phyloP scores from a whole-genome alignment of 2,888 invertebrate species.

The Quadroppia sp. region DNA sequence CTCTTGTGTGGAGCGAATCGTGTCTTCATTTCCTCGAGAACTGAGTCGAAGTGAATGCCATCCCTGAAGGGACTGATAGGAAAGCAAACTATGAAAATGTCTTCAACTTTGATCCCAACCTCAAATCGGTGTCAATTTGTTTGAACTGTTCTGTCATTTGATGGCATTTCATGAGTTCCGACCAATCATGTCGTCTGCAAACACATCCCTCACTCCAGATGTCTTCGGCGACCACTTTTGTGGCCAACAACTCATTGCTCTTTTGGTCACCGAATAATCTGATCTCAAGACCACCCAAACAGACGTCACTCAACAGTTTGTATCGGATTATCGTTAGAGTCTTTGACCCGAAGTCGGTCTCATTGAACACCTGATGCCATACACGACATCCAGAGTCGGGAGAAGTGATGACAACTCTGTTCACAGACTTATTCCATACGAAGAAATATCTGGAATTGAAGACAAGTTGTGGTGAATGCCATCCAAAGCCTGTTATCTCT shows the following conservation, averaged over 20 bases:
- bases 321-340: constrained; percentile 33
- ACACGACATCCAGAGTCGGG: constrained; percentile 20
- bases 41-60: constrained; percentile 34
- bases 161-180: constrained; percentile 11
- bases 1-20: constrained; percentile 60
- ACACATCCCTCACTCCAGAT: constrained; percentile 30
- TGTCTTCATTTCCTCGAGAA: constrained; percentile 23
- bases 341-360: constrained; percentile 35
- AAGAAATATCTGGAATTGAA: constrained; percentile 41
- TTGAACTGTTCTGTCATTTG: neutral
- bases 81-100: too few species aligned
- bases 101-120: neutral
- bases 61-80: too few species aligned
- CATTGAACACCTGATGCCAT: constrained; percentile 40
- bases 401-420: neutral
- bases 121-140: constrained; percentile 38
- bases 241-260: neutral
- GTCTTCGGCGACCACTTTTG: constrained; percentile 8
- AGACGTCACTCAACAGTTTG: constrained; percentile 7
- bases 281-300: neutral
- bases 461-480: constrained; percentile 32
- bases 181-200: constrained; percentile 30
- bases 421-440: constrained; percentile 13
- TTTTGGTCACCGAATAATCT: neutral
- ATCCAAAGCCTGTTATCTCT: constrained; percentile 37